Percentiles rank a stretch among this genome's conserved stretches.
Conservation (phyloP, 2,113 vertebrate species). For the Setophaga petechia region DNA sequence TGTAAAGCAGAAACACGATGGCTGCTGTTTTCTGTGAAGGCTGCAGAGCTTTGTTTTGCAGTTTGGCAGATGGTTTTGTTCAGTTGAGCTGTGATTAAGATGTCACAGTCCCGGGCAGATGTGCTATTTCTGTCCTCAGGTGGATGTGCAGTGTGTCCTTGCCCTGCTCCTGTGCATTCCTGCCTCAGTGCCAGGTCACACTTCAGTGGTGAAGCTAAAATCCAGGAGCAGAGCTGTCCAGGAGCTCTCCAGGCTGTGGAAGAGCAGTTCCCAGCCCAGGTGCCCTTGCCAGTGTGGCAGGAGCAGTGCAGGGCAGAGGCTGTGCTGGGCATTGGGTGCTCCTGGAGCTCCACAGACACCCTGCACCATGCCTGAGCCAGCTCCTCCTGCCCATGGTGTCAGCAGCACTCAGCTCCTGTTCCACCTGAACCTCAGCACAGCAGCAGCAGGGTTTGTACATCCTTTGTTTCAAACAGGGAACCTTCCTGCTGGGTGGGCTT, state of each 20-base stretch:
- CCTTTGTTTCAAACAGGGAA: not conserved
- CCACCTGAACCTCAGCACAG: not conserved
- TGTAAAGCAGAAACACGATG: not conserved
- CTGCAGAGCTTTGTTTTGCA: not conserved
- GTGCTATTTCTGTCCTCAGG: not conserved
- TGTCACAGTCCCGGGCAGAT: not conserved
- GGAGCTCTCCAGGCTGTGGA: not conserved
- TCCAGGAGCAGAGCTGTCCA: not conserved
- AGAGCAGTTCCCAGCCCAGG: not conserved
- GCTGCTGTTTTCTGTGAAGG: rapidly evolving
- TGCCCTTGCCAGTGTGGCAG: not conserved
- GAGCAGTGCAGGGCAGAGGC: not conserved
- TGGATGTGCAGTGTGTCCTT: not conserved
- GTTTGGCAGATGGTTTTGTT: not conserved
- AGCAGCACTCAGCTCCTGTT: rapidly evolving
- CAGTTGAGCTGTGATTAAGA: not conserved
- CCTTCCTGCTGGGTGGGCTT: not conserved
- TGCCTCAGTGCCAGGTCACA: rapidly evolving
- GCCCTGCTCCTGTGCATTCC: not conserved
- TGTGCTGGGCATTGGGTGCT: no score
- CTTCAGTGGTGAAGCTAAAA: not conserved
- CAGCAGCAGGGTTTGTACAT: not conserved
- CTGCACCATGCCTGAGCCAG: not conserved
- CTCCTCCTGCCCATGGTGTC: not conserved
- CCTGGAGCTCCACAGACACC: rapidly evolving